Percentiles rank a stretch among this genome's conserved stretches.
These are phyloP conservation scores for Hanleya hanleyi DNA, from an alignment of 2,888 invertebrate genomes.

Conservation along the genomic window DNA sequence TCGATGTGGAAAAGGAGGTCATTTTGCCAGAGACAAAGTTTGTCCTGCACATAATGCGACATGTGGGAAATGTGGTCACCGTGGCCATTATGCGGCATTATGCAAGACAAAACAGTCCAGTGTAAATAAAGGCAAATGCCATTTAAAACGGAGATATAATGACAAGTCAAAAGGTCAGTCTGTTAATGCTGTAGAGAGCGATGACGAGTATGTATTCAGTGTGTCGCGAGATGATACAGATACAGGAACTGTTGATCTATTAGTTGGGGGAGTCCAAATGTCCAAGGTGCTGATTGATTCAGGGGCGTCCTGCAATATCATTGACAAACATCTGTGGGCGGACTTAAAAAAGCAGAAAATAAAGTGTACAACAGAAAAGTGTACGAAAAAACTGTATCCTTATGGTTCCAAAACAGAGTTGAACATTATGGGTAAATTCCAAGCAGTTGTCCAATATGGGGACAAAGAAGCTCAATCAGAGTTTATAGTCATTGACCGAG, in stretches of 20 bases:
- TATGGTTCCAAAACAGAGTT: neutral
- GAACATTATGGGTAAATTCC: conserved; percentile 3
- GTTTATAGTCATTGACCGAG: conserved; percentile 10
- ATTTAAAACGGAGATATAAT: neutral
- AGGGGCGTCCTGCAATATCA: neutral
- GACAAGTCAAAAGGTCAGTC: neutral
- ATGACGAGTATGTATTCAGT: conserved; percentile 12
- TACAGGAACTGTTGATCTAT: neutral
- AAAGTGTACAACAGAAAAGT: neutral
- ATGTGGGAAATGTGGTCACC: neutral
- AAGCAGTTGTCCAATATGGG: neutral
- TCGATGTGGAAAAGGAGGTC: conserved; percentile 3
- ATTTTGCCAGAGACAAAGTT: neutral
- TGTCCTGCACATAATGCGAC: neutral
- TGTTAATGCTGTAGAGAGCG: neutral
- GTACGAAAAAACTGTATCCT: neutral
- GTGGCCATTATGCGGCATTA: neutral
- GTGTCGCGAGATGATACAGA: neutral
- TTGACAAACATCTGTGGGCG: neutral
- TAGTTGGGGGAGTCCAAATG: neutral
- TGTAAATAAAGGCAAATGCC: neutral
- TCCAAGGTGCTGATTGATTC: conserved; percentile 3
- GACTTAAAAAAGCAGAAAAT: conserved; percentile 1
- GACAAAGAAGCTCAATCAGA: neutral
- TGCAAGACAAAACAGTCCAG: neutral